phyloP scores from a whole-genome alignment of 1,140 invertebrate genomes.

The Vanessa tameamea region DNA sequence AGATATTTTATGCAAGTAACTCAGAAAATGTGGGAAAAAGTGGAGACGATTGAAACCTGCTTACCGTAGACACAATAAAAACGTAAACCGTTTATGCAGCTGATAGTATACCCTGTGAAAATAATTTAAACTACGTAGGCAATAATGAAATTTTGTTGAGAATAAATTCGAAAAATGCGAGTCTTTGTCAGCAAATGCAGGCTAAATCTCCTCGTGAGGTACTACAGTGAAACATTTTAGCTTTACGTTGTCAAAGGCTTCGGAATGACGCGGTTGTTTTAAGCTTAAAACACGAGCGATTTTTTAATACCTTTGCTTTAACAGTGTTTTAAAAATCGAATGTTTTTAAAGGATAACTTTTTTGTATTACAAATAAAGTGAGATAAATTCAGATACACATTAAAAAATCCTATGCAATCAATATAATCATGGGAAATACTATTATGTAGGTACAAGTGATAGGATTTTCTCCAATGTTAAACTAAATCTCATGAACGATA shows the following conservation, averaged over 20 bases:
- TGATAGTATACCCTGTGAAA: slow-evolving; percentile 6
- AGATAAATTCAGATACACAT: background rate
- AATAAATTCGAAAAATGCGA: slow-evolving; percentile 28
- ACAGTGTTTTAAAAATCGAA: background rate
- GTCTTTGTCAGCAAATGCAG: slow-evolving; percentile 21
- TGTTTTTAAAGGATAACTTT: background rate
- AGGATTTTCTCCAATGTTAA: too few relatives aligned
- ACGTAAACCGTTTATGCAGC: slow-evolving; percentile 6
- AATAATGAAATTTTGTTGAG: slow-evolving; percentile 24
- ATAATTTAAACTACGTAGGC: background rate
- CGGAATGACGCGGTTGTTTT: slow-evolving; percentile 30
- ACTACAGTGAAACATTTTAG: slow-evolving; percentile 36
- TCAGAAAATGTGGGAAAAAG: slow-evolving; percentile 28
- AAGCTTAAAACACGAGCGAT: slow-evolving; percentile 30
- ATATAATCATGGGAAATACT: too few relatives aligned
- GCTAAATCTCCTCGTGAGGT: slow-evolving; percentile 24
- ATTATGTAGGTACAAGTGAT: too few relatives aligned
- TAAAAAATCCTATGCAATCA: background rate
- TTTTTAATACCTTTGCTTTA: slow-evolving; percentile 33
- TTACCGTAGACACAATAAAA: slow-evolving; percentile 19
- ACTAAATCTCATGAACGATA: too few relatives aligned
- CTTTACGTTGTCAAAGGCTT: slow-evolving; percentile 40
- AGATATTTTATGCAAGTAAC: slow-evolving; percentile 34
- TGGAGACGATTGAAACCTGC: slow-evolving; percentile 9
- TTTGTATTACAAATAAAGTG: background rate